These are phyloP conservation scores for Perccottus glenii DNA, from an alignment of 2,113 vertebrate species.

Conservation along the genomic window DNA sequence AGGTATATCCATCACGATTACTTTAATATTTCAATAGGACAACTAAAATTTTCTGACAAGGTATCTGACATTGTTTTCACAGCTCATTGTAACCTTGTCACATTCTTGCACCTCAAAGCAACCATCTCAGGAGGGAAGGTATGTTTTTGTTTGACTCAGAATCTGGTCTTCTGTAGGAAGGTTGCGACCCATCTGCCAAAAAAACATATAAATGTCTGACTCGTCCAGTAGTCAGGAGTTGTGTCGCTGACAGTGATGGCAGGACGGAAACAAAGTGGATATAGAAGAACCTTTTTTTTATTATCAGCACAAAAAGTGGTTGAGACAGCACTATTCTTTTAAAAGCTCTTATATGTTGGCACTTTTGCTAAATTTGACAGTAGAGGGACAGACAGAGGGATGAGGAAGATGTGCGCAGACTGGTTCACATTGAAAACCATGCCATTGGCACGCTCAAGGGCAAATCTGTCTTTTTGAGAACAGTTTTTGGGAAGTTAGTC, in stretches of 20 bases:
- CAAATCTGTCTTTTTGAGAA: not conserved
- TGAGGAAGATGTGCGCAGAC: slow-evolving; percentile 13
- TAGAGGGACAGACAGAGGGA: slow-evolving; percentile 14
- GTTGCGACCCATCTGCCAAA: too few relatives aligned
- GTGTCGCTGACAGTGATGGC: slow-evolving; percentile 34
- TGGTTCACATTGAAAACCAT: slow-evolving; percentile 12
- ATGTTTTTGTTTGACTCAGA: too few relatives aligned
- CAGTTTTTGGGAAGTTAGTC: not conserved
- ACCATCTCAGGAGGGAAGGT: too few relatives aligned
- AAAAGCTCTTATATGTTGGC: slow-evolving; percentile 41
- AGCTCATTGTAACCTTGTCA: too few relatives aligned
- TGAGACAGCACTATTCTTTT: slow-evolving; percentile 39
- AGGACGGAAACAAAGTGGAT: slow-evolving; percentile 18
- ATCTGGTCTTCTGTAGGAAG: too few relatives aligned
- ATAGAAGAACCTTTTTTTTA: slow-evolving; percentile 24
- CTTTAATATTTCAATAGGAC: too few relatives aligned
- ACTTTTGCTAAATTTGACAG: slow-evolving; percentile 39
- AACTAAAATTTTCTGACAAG: too few relatives aligned
- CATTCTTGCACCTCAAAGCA: too few relatives aligned
- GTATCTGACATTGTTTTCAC: too few relatives aligned
- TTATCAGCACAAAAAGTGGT: slow-evolving; percentile 45
- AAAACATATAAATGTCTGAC: not conserved
- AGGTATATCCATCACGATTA: too few relatives aligned
- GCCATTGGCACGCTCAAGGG: not conserved
- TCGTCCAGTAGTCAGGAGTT: not conserved